Conservation (phyloP, 2,888 invertebrate genomes). For the Rhagium mordax region DNA sequence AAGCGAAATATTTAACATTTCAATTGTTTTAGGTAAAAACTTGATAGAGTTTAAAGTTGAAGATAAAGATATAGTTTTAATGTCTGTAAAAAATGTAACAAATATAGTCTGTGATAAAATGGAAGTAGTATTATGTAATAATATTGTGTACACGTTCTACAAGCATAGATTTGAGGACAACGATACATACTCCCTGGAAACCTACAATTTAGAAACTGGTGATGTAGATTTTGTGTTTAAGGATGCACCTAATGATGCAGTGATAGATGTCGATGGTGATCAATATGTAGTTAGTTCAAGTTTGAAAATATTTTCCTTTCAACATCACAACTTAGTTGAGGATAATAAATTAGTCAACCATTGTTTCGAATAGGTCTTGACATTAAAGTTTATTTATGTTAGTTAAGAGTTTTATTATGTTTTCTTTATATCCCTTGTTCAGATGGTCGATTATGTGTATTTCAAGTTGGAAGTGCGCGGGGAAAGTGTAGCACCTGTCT, state of each 20-base stretch:
- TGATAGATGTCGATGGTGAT: constrained; percentile 19
- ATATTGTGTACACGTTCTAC: constrained; percentile 57
- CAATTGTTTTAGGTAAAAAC: constrained; percentile 53
- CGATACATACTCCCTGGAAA: constrained; percentile 39
- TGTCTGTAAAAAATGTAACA: constrained; percentile 39
- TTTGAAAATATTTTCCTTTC: constrained; percentile 36
- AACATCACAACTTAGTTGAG: constrained; percentile 38
- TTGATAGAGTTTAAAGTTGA: constrained; percentile 53
- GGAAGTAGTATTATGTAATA: constrained; percentile 56
- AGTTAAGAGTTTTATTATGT: neutral
- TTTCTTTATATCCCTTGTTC: no score
- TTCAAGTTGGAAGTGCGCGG: no score
- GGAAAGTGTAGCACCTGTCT: no score
- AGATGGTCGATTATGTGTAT: no score
- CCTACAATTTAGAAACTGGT: constrained; percentile 41
- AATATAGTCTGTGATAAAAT: constrained; percentile 48
- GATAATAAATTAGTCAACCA: constrained; percentile 37
- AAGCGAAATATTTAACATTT: neutral
- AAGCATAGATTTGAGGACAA: constrained; percentile 46
- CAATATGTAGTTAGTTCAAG: constrained; percentile 5
- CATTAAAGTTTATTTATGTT: constrained; percentile 4
- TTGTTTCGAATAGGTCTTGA: constrained; percentile 18
- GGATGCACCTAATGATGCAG: constrained; percentile 14
- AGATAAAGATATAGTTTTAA: constrained; percentile 45
- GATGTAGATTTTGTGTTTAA: constrained; percentile 36